Evolutionary conservation across 2,113 vertebrate genomes (phyloP), one percentile per base, ranked within the genome.

Genomic region (Grammomys surdaster): DNA sequence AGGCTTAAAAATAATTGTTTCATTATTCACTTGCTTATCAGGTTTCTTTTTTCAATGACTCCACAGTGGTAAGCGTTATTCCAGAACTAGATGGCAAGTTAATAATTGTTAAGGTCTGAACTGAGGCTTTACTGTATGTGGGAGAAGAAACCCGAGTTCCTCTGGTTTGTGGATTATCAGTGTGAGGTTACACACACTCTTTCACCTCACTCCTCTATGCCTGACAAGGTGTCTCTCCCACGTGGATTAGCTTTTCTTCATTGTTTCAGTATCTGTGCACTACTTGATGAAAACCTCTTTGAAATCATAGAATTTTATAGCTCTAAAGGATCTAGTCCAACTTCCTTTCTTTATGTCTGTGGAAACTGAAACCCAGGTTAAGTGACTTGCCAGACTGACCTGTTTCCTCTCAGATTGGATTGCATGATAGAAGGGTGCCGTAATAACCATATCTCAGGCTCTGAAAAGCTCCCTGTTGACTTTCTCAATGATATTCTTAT

Each of bases 101-200:
- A 97, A 92, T 95, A 96, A 96, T 96, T 77, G 92, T 65, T 65
- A 9, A 91, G 93, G 80, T 93, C 88, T 97, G 93, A 93, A 97
- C 43, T 86, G 93, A 93, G 67, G 60, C 93, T 95, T 96, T 90
- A 56, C 85, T 95, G 89, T 96, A 86, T 94, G 48, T 95, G 87
- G 95, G 96, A 93, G 67, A 72, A 95, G 89, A 95, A 96, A 87
- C 56, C 85, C 63, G 80, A 91, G 70, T 87, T 17, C 13, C 91
- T 96, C 91, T 98, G 97, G 93, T 94, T 96, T 97, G 75, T 96
- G 95, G 95, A 96, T 98, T 97, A 96, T 92, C 96, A 97, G 92
- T 96, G 73, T 97, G 95, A 82, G 81, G 63, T 97, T 97, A 78
- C 95, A 96, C 67, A 72, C 36, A 54, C 81, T 46, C 36, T 51